Evolutionary conservation across 2,113 vertebrate species (phyloP), one percentile per base, ranked within the genome.

Genomic region (Oostethus manadensis): DNA sequence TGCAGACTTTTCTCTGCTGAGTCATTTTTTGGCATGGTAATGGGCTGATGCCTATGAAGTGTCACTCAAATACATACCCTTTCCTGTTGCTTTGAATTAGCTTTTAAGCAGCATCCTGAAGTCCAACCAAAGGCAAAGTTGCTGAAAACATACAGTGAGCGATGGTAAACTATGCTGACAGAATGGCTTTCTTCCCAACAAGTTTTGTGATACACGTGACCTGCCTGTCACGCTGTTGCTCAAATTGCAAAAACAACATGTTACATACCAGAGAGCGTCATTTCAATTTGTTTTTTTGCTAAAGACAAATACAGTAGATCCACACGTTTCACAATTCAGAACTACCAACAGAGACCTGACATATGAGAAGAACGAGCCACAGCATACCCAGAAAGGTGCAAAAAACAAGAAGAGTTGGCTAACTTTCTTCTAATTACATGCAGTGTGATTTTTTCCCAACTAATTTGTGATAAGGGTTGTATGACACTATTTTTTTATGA

Each of bases 1-100:
- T 64, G 38, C 64, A 58, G 71, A 70, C 54, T 63, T 57, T 51
- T 68, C 63, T 79, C 72, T 76, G 82, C 82, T 78, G 83, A 88
- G 71, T 88, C 82, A 87, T 80, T 77, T 71, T 68, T 62, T 67
- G 56, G 71, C 66, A 63, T 82, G 43, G 82, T 79, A 84, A 81
- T 81, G 66, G 69, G 81, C 79, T 86, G 84, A 86, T 66, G 78
- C 69, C 73, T 60, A 6, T 76, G 46, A 71, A 73, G 68, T 66
- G 68, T 62, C 67, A 61, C 53, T 83, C 76, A 79, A 79, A 80
- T 78, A 74, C 57, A 51, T 79, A 71, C 73, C 71, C 56, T 33
- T 73, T 73, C 58, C 60, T 38, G 60, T 60, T 62, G 55, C 78
- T 78, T 81, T 66, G 64, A 79, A 74, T 82, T 74, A 72, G 64